Evolutionary conservation across 2,113 vertebrate genomes (phyloP).

Genomic region (rat (Rattus norvegicus)): GRCr8 NC_086019.1:69819001-69819500

Average conservation of each 20-base stretch:
- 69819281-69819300: neutral
- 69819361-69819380: neutral
- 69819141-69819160: neutral
- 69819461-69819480: neutral
- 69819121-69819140: neutral
- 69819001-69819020: neutral
- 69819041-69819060: neutral
- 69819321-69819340: neutral
- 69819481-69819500: neutral
- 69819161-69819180: neutral
- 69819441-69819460: neutral
- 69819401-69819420: neutral
- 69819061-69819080: neutral
- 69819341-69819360: neutral
- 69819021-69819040: neutral
- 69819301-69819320: neutral
- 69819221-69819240: neutral
- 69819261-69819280: neutral
- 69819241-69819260: neutral
- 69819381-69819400: neutral
- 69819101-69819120: neutral
- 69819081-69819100: neutral
- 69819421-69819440: neutral
- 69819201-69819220: neutral
- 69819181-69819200: neutral